These are phyloP conservation scores for Arothron firmamentum DNA, from an alignment of 2,113 vertebrate genomes.

Conservation along the genomic window DNA sequence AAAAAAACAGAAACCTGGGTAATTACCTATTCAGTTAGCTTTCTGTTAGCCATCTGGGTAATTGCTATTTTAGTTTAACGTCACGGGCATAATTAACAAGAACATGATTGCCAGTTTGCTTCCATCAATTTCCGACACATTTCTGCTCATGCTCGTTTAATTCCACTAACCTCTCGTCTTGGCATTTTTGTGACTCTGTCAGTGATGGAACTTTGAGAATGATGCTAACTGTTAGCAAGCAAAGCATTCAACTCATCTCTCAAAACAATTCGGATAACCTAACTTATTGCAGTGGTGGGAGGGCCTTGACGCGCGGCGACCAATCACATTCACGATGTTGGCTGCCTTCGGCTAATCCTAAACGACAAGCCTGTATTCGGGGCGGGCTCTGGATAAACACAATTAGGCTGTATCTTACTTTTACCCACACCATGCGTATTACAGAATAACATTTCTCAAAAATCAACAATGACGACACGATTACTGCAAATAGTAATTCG, in stretches of 20 bases:
- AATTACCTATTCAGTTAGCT: slow-evolving; percentile 40
- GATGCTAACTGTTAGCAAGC: slow-evolving; percentile 48
- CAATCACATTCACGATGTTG: slow-evolving; percentile 36
- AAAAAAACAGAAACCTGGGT: slow-evolving; percentile 21
- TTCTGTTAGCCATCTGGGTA: slow-evolving; percentile 47
- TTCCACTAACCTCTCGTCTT: slow-evolving; percentile 55
- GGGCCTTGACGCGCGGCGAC: slow-evolving; percentile 2
- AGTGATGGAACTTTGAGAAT: slow-evolving; percentile 55
- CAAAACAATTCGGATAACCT: slow-evolving; percentile 66
- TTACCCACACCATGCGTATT: not conserved
- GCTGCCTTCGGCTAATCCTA: slow-evolving; percentile 39
- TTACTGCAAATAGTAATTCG: slow-evolving; percentile 82
- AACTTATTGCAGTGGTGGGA: slow-evolving; percentile 13
- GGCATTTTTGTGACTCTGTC: slow-evolving; percentile 57
- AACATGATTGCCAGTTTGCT: not conserved
- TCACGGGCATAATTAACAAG: slow-evolving; percentile 22
- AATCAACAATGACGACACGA: slow-evolving; percentile 4
- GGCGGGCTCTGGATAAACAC: not conserved
- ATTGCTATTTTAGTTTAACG: slow-evolving; percentile 39
- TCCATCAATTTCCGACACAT: not conserved
- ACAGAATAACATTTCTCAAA: not conserved
- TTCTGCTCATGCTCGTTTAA: not conserved
- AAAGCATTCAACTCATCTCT: slow-evolving; percentile 62
- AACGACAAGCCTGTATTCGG: not conserved
- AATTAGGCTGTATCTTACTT: not conserved